A percentile compares a stretch with the other conserved stretches of the same genome.
Conservation (phyloP, 2,113 vertebrate species). For the Lophochroa leadbeateri region DNA sequence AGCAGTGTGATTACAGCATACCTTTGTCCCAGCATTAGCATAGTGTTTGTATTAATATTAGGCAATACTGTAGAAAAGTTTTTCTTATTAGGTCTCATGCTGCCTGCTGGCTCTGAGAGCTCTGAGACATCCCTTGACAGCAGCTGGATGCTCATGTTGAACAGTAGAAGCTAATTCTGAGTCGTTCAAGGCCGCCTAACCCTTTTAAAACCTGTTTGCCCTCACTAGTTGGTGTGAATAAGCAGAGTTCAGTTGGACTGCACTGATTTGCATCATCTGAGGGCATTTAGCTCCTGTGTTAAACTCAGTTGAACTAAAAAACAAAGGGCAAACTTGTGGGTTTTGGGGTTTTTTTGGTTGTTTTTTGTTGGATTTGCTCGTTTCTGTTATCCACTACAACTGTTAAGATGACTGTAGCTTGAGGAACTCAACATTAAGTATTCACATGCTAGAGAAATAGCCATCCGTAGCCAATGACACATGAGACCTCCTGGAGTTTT, state of each 20-base stretch:
- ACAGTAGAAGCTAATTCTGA: neutral
- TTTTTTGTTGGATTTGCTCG: neutral
- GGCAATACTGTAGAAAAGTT: neutral
- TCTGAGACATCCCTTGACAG: neutral
- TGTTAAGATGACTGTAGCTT: neutral
- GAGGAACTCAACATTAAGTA: neutral
- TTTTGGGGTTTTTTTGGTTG: neutral
- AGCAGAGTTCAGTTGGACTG: neutral
- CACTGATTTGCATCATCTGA: neutral
- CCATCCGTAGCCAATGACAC: neutral
- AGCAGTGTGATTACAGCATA: neutral
- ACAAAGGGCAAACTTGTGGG: too few relatives aligned
- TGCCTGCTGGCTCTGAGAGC: neutral
- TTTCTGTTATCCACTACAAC: neutral
- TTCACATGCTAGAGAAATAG: neutral
- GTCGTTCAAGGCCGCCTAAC: neutral
- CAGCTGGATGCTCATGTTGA: neutral
- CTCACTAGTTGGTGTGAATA: neutral
- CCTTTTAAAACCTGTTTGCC: neutral
- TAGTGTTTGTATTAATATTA: neutral
- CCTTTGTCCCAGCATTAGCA: neutral
- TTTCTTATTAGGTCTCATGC: neutral
- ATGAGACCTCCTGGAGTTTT: neutral
- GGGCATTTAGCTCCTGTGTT: neutral
- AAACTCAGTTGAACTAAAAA: neutral